phyloP scores from a whole-genome alignment of 2,888 invertebrate genomes.

The Rhingia campestris region DNA sequence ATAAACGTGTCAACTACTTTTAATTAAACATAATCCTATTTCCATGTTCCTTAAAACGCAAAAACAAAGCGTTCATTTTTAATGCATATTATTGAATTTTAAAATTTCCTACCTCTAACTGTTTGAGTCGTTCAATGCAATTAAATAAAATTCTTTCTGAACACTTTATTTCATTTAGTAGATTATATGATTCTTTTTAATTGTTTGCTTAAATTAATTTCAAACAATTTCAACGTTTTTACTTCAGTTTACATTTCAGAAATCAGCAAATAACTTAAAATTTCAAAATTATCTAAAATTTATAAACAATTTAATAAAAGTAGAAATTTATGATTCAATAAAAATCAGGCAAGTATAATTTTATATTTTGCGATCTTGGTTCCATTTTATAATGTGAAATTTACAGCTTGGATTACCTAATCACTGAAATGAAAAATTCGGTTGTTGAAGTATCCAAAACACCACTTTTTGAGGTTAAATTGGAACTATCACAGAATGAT shows the following conservation, averaged over 20 bases:
- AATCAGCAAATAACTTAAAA: not conserved
- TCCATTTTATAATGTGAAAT: not conserved
- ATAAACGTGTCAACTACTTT: too few species aligned
- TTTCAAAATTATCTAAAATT: slow-evolving; percentile 42
- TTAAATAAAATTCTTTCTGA: too few species aligned
- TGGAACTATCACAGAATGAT: slow-evolving; percentile 88
- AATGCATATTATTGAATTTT: not conserved
- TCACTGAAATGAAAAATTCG: slow-evolving; percentile 79
- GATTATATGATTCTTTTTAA: too few species aligned
- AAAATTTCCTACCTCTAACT: not conserved
- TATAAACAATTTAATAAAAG: slow-evolving; percentile 40
- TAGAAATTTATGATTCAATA: slow-evolving; percentile 37
- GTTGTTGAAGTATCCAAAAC: slow-evolving; percentile 19
- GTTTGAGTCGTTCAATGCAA: too few species aligned
- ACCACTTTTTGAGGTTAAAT: slow-evolving; percentile 90
- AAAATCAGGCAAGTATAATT: slow-evolving; percentile 35
- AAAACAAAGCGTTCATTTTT: too few species aligned
- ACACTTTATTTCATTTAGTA: too few species aligned
- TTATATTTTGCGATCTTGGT: not conserved
- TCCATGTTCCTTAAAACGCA: too few species aligned
- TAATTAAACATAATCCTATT: too few species aligned
- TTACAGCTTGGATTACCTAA: slow-evolving; percentile 80
- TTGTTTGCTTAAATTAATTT: too few species aligned
- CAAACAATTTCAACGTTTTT: too few species aligned
- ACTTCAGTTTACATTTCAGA: not conserved